phyloP scores from a whole-genome alignment of 2,888 invertebrate genomes.

The Iselma pallidipennis region DNA sequence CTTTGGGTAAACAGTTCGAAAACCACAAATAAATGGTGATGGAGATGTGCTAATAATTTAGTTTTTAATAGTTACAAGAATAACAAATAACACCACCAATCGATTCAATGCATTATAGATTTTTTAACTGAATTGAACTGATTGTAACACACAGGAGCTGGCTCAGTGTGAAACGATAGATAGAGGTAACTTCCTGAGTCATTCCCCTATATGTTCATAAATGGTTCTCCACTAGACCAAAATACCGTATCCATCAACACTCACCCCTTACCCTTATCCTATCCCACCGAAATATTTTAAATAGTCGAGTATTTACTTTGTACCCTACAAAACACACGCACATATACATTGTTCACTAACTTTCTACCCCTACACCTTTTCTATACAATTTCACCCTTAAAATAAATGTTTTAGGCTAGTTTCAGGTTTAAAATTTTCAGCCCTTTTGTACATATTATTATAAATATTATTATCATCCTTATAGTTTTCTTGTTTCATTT shows the following conservation, averaged over 20 bases:
- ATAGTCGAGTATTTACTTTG: background rate
- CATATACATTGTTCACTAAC: background rate
- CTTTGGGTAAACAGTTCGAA: no score
- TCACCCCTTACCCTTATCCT: background rate
- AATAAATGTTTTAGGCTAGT: background rate
- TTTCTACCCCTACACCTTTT: background rate
- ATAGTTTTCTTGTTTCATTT: background rate
- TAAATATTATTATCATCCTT: background rate
- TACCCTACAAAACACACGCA: background rate
- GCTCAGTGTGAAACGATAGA: background rate
- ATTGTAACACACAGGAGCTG: no score
- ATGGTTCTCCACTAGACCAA: background rate
- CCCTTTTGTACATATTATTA: no score
- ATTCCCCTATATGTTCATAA: background rate
- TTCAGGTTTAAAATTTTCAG: no score
- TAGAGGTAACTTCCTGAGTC: conserved; percentile 1
- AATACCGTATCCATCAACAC: background rate
- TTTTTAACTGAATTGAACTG: no score
- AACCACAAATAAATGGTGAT: no score
- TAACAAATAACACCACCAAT: no score
- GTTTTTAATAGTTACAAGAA: no score
- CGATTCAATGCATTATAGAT: no score
- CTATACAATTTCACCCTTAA: background rate
- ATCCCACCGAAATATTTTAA: background rate
- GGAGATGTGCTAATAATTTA: no score